Evolutionary conservation across 53 echinoderm and acorn worm genomes (phyloP).

Genomic region (Stichopus horrens): DNA sequence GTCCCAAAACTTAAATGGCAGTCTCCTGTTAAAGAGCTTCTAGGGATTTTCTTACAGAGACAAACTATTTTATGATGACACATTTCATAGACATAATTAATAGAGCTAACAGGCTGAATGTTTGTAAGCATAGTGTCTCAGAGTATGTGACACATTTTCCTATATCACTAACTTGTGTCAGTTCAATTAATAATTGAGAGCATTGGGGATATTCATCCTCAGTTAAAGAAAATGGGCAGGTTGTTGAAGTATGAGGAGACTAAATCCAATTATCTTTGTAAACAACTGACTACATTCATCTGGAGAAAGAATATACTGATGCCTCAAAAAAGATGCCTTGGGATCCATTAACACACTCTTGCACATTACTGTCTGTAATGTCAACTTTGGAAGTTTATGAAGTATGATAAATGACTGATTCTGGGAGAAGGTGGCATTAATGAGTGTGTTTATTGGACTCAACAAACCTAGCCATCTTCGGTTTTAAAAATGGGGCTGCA

Average conservation of each 20-base stretch:
- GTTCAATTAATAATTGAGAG: no score
- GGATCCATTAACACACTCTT: background rate
- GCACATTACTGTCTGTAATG: background rate
- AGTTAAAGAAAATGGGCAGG: background rate
- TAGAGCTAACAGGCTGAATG: no score
- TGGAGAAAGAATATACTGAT: background rate
- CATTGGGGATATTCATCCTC: background rate
- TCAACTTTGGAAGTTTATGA: background rate
- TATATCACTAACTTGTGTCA: no score
- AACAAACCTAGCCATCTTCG: no score
- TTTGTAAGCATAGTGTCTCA: no score
- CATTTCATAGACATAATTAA: no score
- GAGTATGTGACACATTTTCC: no score
- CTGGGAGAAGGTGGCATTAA: background rate
- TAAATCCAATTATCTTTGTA: background rate
- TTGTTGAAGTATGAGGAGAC: background rate
- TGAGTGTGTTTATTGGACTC: background rate
- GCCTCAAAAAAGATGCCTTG: background rate
- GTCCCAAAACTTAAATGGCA: no score
- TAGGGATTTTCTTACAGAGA: no score
- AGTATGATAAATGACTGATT: background rate
- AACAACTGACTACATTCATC: background rate
- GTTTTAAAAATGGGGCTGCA: no score
- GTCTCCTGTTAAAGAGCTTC: no score
- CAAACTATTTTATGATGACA: no score